Conservation (phyloP, 2,797 vertebrate genomes). For the Petrocephalus sullivani region DNA sequence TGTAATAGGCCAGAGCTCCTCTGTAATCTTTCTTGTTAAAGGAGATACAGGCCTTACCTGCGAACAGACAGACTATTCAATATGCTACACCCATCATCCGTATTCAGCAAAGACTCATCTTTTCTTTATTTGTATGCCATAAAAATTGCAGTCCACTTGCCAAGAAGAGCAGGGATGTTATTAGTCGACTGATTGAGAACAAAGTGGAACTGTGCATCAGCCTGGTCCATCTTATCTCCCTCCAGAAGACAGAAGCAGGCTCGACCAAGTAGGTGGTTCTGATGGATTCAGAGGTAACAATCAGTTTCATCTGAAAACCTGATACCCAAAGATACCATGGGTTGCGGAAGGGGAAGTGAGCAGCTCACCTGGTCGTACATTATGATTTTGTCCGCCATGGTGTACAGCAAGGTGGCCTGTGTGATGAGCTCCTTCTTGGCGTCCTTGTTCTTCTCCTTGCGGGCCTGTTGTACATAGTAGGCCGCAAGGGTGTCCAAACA, state of each 20-base stretch:
- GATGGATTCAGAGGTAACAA: conserved; percentile 36
- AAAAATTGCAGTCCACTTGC: conserved; percentile 51
- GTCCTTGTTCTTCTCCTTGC: conserved; percentile 98
- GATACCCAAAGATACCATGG: neutral
- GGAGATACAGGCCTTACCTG: conserved; percentile 97
- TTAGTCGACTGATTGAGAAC: conserved; percentile 98
- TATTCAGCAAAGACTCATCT: neutral
- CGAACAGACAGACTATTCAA: conserved; percentile 23
- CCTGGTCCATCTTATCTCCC: conserved; percentile 99
- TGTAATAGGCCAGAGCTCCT: conserved; percentile 96
- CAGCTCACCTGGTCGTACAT: conserved; percentile 96
- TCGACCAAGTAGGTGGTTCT: conserved; percentile 98
- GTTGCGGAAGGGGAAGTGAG: neutral
- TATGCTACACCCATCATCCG: neutral
- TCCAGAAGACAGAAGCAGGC: conserved; percentile 97
- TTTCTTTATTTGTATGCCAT: neutral
- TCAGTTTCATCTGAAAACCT: neutral
- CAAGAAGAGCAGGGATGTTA: conserved; percentile 95
- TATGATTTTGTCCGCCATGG: conserved; percentile 99
- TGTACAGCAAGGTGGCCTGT: conserved; percentile 92
- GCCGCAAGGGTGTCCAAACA: conserved; percentile 95
- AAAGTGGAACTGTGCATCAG: conserved; percentile 97
- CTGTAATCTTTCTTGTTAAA: conserved; percentile 99
- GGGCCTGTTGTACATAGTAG: conserved; percentile 96
- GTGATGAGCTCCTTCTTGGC: conserved; percentile 98